A percentile compares a stretch with the other conserved stretches of the same genome.
Evolutionary conservation across 2,113 vertebrate species (phyloP).

Genomic region (Sula dactylatra): DNA sequence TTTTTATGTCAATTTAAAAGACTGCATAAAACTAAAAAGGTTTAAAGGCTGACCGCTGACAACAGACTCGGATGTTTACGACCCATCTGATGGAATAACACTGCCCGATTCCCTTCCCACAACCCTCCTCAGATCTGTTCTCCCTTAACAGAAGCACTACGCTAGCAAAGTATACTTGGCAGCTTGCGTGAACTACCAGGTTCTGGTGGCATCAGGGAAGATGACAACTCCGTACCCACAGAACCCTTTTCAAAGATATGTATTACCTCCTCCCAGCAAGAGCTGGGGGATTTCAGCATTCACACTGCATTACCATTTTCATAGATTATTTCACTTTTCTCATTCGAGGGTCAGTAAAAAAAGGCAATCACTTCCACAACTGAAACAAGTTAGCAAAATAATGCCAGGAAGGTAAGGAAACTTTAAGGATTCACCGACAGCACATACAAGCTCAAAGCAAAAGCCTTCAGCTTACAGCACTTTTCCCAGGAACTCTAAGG

Average conservation of each 20-base stretch:
- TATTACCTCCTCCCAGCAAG: not conserved
- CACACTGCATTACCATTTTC: not conserved
- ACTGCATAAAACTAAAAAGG: not conserved
- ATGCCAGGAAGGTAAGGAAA: not conserved
- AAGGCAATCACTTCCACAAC: not conserved
- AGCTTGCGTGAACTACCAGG: accelerated
- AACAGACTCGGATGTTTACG: no score
- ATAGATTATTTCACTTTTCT: not conserved
- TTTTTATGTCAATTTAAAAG: not conserved
- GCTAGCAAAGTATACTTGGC: accelerated
- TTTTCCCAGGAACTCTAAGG: not conserved
- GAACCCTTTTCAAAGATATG: not conserved
- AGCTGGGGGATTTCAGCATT: not conserved
- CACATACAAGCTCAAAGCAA: not conserved
- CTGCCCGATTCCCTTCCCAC: not conserved
- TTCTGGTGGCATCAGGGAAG: not conserved
- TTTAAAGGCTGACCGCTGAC: not conserved
- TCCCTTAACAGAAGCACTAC: not conserved
- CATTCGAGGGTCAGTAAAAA: not conserved
- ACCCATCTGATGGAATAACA: not conserved
- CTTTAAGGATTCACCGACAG: not conserved
- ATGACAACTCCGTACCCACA: not conserved
- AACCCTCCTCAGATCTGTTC: not conserved
- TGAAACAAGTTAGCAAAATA: not conserved
- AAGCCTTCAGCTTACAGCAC: not conserved